Evolutionary conservation across 2,888 invertebrate species (phyloP).

Genomic region (Emmelina monodactyla): DNA sequence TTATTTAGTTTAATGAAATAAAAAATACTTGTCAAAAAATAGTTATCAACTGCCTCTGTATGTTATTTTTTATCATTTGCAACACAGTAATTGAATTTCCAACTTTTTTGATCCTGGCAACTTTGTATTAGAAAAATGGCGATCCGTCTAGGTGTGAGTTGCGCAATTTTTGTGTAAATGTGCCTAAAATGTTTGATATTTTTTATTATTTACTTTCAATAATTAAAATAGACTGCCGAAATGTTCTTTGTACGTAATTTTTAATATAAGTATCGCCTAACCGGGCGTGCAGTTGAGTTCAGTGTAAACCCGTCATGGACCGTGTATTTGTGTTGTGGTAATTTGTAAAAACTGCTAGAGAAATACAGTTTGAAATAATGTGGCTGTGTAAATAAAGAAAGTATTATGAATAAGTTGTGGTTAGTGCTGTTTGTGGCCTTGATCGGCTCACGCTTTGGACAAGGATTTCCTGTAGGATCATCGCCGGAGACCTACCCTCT

Average conservation of each 20-base stretch:
- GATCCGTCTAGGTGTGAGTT: constrained; percentile 62
- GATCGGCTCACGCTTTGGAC: constrained; percentile 45
- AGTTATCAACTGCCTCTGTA: too few species aligned
- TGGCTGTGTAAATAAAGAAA: constrained; percentile 58
- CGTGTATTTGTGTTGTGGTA: constrained; percentile 61
- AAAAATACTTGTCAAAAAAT: too few species aligned
- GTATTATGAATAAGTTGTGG: constrained; percentile 56
- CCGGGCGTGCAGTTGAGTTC: constrained; percentile 28
- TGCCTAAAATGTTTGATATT: constrained; percentile 36
- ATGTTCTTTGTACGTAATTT: constrained; percentile 33
- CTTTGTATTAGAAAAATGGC: constrained; percentile 50
- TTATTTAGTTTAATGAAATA: too few species aligned
- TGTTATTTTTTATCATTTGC: too few species aligned
- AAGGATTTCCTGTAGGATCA: constrained; percentile 51
- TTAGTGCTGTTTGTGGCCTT: constrained; percentile 57
- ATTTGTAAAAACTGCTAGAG: constrained; percentile 37
- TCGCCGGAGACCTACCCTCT: constrained; percentile 58
- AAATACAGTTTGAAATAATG: constrained; percentile 58
- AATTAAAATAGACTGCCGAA: constrained; percentile 29
- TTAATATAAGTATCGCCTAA: constrained; percentile 28
- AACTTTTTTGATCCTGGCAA: constrained; percentile 21
- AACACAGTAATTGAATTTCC: too few species aligned
- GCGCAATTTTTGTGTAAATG: constrained; percentile 64
- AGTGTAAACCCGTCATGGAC: constrained; percentile 54
- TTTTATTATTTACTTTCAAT: constrained; percentile 33